Base-by-base conservation (phyloP, 2,113 vertebrate species). In the Amblyopsis rosae region DNA sequence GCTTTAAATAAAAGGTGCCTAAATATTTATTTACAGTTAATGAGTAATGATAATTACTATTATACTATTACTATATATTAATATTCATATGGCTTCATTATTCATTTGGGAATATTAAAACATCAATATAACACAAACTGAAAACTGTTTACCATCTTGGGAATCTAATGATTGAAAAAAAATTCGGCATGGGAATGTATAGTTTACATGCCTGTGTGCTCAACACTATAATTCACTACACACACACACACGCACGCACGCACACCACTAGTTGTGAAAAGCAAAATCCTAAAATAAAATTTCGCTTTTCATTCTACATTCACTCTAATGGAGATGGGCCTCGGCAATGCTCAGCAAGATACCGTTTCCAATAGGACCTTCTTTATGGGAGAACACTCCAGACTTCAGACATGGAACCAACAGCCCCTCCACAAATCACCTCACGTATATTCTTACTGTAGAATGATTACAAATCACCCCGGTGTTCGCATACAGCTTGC, bases 191-290 rank as follows among this genome's bases (percentile, higher is more conserved):
- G 70, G 49, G 77, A 77, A 76, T 45, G 13, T 54, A 55, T n/a
- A 47, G 45, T 82, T 82, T 86, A 90, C 73, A 78, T 85, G 77
- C 79, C 53, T 72, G 70, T 78, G 75, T 74, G 64, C 68, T 59
- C 55, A 67, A 84, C 69, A 79, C 70, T 74, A 68, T 26, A 64
- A 70, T 80, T 92, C 86, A 93, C 92, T 92, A 92, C 61, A 19
- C 61, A 19, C 49, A 59, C 68, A 32, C 46, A 17, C 72, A 74
- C 53, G 61, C 59, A 11, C 57, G 10, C 64, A 10, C 65, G 15
- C 69, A 73, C 67, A 76, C 47, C 57, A 59, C 9, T 16, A 3
- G 32, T 10, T 9, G 15, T 72, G 69, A 11, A 11, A 19, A 7
- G 10, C 59, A 15, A n/a, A 45, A n/a, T n/a, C n/a, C 53, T 35